A percentile compares a stretch with the other conserved stretches of the same genome.
These are phyloP conservation scores for Aix galericulata DNA, from an alignment of 2,113 vertebrate genomes.

Conservation along the genomic window DNA sequence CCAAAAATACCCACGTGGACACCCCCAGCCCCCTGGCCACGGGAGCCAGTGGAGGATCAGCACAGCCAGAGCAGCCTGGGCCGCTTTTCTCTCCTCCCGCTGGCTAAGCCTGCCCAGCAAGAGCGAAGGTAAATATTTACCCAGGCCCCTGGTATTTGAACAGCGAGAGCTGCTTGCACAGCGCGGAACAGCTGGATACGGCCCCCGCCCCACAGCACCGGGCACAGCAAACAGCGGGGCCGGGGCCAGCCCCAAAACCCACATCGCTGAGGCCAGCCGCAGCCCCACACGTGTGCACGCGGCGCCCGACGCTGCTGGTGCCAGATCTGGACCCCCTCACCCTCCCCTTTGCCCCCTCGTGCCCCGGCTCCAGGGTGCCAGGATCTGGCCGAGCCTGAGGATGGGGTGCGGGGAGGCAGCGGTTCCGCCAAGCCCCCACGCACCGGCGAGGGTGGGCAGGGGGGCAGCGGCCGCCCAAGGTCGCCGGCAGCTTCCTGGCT, in stretches of 20 bases:
- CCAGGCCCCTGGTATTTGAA: constrained; percentile 49
- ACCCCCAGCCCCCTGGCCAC: too few species aligned
- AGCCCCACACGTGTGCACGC: fast-evolving
- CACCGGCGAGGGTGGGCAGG: neutral
- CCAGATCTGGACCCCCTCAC: neutral
- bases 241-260: fast-evolving
- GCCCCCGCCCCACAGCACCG: neutral
- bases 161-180: neutral
- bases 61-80: neutral
- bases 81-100: neutral
- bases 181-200: neutral
- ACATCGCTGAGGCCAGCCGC: fast-evolving
- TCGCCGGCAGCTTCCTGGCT: neutral
- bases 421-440: fast-evolving
- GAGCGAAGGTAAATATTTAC: constrained; percentile 48
- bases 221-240: neutral
- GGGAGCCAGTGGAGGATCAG: neutral
- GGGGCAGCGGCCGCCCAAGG: neutral
- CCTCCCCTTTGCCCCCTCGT: too few species aligned
- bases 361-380: too few species aligned
- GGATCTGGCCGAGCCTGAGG: fast-evolving
- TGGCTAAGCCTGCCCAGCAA: neutral
- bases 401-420: neutral
- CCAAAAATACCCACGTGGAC: neutral
- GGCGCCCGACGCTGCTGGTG: neutral